Percentiles rank a stretch among this genome's conserved stretches.
Evolutionary conservation across 64 coral and sea anemone species (phyloP).

Genomic region (Acropora yongei): DNA sequence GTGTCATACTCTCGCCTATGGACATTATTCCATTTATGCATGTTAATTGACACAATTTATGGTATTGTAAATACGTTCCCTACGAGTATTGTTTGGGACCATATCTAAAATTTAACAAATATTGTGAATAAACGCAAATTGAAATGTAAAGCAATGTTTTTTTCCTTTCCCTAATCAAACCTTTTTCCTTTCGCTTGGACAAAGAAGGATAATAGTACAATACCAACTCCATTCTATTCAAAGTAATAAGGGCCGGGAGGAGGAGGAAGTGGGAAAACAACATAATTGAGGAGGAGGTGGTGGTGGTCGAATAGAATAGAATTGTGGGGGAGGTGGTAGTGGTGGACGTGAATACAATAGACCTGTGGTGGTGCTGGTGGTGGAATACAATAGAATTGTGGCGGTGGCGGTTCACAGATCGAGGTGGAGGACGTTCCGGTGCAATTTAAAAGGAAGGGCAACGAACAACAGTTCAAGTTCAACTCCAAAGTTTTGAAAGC

Average conservation of each 20-base stretch:
- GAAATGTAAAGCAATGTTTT: background rate
- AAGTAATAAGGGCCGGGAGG: no score
- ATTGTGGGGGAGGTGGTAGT: no score
- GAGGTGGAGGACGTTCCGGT: no score
- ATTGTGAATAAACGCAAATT: background rate
- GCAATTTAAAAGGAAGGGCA: constrained; percentile 12
- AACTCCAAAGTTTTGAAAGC: constrained; percentile 15
- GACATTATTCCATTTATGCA: constrained; percentile 19
- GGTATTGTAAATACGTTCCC: background rate
- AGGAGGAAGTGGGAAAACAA: no score
- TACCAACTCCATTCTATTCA: no score
- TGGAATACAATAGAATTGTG: no score
- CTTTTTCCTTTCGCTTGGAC: background rate
- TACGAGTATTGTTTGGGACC: background rate
- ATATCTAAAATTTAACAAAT: background rate
- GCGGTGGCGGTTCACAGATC: no score
- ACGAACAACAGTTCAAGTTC: constrained; percentile 39
- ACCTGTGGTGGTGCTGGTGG: no score
- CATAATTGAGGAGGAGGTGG: no score
- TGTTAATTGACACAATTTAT: background rate
- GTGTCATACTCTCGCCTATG: constrained; percentile 20
- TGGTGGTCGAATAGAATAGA: no score
- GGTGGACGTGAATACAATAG: no score
- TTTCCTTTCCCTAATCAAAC: background rate
- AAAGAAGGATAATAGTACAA: background rate